Evolutionary conservation across 2,888 invertebrate species (phyloP).

Genomic region (Pterostichus niger): DNA sequence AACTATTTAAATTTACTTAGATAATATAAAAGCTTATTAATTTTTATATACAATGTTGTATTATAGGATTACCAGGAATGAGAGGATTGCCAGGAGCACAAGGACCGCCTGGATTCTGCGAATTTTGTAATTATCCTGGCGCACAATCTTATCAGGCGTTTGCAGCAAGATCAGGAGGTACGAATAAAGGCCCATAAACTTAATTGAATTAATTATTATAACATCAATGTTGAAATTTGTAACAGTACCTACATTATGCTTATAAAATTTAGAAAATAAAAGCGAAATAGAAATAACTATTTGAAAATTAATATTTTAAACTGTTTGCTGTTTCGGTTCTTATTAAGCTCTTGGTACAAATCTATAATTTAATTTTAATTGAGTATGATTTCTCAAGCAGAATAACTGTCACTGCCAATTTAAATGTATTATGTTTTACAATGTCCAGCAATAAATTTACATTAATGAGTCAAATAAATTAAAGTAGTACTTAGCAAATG

Average conservation of each 20-base stretch:
- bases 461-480: slow-evolving; percentile 35
- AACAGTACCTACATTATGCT: slow-evolving; percentile 42
- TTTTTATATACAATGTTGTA: background rate
- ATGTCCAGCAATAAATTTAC: slow-evolving; percentile 49
- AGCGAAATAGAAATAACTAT: slow-evolving; percentile 36
- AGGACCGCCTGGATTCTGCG: slow-evolving; percentile 83
- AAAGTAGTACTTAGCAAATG: slow-evolving; percentile 43
- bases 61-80: slow-evolving; percentile 74
- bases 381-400: slow-evolving; percentile 49
- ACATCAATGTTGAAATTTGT: slow-evolving; percentile 54
- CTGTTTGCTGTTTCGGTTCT: slow-evolving; percentile 32
- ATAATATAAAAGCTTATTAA: slow-evolving; percentile 19
- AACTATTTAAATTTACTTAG: background rate
- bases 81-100: slow-evolving; percentile 83
- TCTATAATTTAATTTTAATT: slow-evolving; percentile 25
- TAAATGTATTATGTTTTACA: slow-evolving; percentile 58
- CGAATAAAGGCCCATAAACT: slow-evolving; percentile 80
- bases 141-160: slow-evolving; percentile 80
- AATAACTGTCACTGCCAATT: slow-evolving; percentile 63
- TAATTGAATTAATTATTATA: slow-evolving; percentile 58
- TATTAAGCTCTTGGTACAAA: slow-evolving; percentile 51
- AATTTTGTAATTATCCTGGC: slow-evolving; percentile 82
- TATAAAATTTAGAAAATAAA: slow-evolving; percentile 41
- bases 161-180: slow-evolving; percentile 77
- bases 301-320: slow-evolving; percentile 1